Percentiles rank a stretch among this genome's conserved stretches.
These are phyloP conservation scores for Grallaria varia DNA, from an alignment of 2,113 vertebrate species.

Conservation along the genomic window DNA sequence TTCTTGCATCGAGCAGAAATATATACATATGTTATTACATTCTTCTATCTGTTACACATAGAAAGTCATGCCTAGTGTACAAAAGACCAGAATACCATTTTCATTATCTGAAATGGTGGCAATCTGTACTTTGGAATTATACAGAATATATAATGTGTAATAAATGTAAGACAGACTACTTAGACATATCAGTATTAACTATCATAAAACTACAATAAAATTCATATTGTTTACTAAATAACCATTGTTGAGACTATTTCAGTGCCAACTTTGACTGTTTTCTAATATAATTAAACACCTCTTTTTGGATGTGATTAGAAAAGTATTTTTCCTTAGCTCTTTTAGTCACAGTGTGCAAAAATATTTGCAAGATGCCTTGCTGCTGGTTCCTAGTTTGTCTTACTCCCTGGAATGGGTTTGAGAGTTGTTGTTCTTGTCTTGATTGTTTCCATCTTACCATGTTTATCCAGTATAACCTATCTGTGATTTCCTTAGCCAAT, in stretches of 20 bases:
- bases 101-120: background rate
- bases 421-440: background rate
- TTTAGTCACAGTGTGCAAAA: background rate
- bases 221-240: background rate
- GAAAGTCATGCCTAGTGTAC: background rate
- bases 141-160: background rate
- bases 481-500: background rate
- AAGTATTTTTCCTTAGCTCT: background rate
- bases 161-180: background rate
- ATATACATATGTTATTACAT: background rate
- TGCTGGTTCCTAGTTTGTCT: background rate
- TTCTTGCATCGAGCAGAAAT: constrained; percentile 22
- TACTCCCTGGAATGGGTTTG: background rate
- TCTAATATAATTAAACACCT: background rate
- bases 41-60: background rate
- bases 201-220: constrained; percentile 41
- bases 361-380: background rate
- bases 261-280: background rate
- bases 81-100: background rate
- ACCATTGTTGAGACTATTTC: constrained; percentile 10
- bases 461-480: background rate
- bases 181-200: constrained; percentile 7
- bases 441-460: background rate
- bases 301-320: constrained; percentile 1
- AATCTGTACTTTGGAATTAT: constrained; percentile 37